Conservation (phyloP, 1,140 invertebrate genomes). For the Drosophila kohkoa region DNA sequence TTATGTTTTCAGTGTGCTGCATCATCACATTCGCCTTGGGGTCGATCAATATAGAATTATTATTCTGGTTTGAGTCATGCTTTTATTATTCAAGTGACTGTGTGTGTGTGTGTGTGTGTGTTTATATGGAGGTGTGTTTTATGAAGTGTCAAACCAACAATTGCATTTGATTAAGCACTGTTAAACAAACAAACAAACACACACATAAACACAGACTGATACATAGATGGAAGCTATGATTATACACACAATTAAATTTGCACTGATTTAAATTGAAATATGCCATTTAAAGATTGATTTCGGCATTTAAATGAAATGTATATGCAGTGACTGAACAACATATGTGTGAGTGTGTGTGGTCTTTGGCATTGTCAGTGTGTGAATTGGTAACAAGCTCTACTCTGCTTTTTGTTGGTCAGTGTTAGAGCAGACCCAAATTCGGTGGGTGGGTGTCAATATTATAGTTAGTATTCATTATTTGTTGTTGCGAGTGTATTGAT, state of each 20-base stretch:
- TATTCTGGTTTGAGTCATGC: not conserved
- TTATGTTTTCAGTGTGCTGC: not conserved
- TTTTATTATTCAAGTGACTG: not conserved
- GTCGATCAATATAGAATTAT: slow-evolving; percentile 4
- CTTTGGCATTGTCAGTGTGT: slow-evolving; percentile 7
- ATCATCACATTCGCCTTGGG: slow-evolving; percentile 9
- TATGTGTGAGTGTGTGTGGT: slow-evolving; percentile 7
- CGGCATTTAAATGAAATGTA: not conserved
- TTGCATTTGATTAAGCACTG: slow-evolving; percentile 23
- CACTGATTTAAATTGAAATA: slow-evolving; percentile 6
- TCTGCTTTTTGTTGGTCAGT: not conserved
- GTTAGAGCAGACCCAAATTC: slow-evolving; percentile 11
- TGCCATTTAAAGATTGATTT: slow-evolving; percentile 8
- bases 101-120: slow-evolving; percentile 12
- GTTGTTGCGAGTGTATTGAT: slow-evolving; percentile 1
- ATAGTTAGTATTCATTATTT: slow-evolving; percentile 12
- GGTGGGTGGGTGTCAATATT: slow-evolving; percentile 45
- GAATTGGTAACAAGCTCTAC: not conserved
- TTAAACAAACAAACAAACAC: slow-evolving; percentile 2
- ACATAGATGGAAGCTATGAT: slow-evolving; percentile 6
- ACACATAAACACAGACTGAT: not conserved
- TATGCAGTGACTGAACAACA: not conserved
- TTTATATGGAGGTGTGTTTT: not conserved
- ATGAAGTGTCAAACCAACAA: slow-evolving; percentile 33
- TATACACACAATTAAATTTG: slow-evolving; percentile 29